Evolutionary conservation across 2,888 invertebrate genomes (phyloP).

Genomic region (Drosophila leonis): DNA sequence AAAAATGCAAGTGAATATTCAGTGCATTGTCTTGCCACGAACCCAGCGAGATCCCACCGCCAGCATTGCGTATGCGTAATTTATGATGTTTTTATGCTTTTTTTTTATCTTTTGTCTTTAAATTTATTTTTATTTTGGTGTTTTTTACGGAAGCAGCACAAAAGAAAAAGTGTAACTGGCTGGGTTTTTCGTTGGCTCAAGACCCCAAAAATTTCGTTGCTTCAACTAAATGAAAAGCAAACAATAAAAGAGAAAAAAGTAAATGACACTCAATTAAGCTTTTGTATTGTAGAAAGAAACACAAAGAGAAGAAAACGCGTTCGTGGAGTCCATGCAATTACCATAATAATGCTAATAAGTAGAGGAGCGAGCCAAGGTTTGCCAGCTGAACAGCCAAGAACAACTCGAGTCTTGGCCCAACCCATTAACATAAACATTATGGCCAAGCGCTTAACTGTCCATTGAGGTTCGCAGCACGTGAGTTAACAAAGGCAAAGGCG

Average conservation of each 20-base stretch:
- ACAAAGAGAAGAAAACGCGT: constrained; percentile 43
- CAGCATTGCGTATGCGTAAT: constrained; percentile 63
- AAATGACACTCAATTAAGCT: constrained; percentile 48
- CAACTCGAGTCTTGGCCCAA: constrained; percentile 6
- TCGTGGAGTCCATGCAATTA: constrained; percentile 59
- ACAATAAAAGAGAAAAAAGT: constrained; percentile 27
- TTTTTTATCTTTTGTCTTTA: constrained; percentile 26
- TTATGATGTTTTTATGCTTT: constrained; percentile 24
- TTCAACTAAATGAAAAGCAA: constrained; percentile 57
- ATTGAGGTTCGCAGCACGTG: constrained; percentile 53
- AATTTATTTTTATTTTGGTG: constrained; percentile 13
- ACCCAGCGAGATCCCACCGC: constrained; percentile 33
- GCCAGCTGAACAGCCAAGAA: constrained; percentile 13
- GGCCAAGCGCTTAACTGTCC: constrained; percentile 25
- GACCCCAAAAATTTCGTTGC: constrained; percentile 36
- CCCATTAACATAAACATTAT: constrained; percentile 41
- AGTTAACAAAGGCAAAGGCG: constrained; percentile 39
- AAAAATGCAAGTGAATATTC: constrained; percentile 58
- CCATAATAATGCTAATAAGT: constrained; percentile 66
- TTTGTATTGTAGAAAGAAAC: neutral
- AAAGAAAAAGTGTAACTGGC: constrained; percentile 47
- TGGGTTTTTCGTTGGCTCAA: neutral
- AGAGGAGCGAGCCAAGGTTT: constrained; percentile 29
- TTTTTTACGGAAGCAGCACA: constrained; percentile 48
- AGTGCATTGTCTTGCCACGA: constrained; percentile 56